Percentiles rank a stretch among this genome's conserved stretches.
phyloP scores from a whole-genome alignment of 53 echinoderm and acorn worm genomes.

The Henricia sp. region DNA sequence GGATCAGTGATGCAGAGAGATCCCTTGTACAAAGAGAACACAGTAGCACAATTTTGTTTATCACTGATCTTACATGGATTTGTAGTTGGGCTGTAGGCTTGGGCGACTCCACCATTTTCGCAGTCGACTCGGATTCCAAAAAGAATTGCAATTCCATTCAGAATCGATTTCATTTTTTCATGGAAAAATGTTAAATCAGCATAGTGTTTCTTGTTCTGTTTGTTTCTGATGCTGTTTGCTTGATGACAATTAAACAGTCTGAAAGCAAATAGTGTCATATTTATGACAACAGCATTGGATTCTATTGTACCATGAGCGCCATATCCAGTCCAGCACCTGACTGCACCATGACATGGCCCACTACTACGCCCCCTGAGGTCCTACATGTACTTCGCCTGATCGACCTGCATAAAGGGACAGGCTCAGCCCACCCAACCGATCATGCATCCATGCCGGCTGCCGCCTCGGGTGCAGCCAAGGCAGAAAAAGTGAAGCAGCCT shows the following conservation, averaged over 20 bases:
- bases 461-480: slow-evolving; percentile 7
- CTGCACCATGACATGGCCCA: slow-evolving; percentile 43
- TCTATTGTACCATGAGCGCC: background rate
- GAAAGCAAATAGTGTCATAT: slow-evolving; percentile 13
- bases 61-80: no score
- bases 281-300: background rate
- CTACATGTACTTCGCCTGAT: slow-evolving; percentile 57
- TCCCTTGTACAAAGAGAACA: no score
- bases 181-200: no score
- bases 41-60: no score
- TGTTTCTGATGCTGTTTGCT: slow-evolving; percentile 12
- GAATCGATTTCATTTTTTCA: no score
- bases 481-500: slow-evolving; percentile 53
- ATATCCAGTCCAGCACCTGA: slow-evolving; percentile 51
- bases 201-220: background rate
- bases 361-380: slow-evolving; percentile 35
- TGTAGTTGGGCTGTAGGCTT: no score
- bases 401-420: slow-evolving; percentile 56
- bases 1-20: no score
- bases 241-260: background rate
- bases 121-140: no score
- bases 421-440: slow-evolving; percentile 46
- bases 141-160: no score
- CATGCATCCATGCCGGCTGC: background rate
- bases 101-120: no score